Evolutionary conservation across 2,797 vertebrate species (phyloP).

Genomic region (Melanitta fusca): DNA sequence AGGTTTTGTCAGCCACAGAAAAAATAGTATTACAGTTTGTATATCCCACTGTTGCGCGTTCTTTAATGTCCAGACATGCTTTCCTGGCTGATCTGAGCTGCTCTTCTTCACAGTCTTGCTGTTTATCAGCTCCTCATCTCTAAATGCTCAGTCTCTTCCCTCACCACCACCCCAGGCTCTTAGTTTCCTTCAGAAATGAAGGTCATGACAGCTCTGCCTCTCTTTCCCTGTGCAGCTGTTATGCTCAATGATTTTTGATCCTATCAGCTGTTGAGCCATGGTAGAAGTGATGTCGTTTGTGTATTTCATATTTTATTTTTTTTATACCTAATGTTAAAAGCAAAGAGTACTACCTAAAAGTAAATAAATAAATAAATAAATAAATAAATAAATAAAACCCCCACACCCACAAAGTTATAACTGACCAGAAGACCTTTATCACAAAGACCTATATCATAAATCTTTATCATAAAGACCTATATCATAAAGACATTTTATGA

Average conservation of each 20-base stretch:
- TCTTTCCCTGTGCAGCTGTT: neutral
- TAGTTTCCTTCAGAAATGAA: neutral
- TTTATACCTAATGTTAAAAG: neutral
- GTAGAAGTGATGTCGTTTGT: neutral
- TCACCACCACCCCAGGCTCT: neutral
- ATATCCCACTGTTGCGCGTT: neutral
- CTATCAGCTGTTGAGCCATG: no score
- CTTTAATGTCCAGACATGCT: neutral
- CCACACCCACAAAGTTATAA: no score
- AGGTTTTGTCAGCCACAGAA: neutral
- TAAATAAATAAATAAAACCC: neutral
- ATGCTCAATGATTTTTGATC: neutral
- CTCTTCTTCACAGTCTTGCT: neutral
- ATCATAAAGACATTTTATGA: neutral
- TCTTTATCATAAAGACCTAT: neutral
- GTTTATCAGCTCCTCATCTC: neutral
- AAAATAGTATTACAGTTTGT: fast-evolving
- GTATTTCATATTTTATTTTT: no score
- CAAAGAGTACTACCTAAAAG: neutral
- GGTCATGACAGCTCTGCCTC: neutral
- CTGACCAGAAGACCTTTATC: neutral
- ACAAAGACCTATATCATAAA: neutral
- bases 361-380: neutral
- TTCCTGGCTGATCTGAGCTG: neutral
- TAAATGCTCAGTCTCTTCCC: neutral